These are phyloP conservation scores for Drosophila anomelani DNA, from an alignment of 2,888 invertebrate genomes.

Conservation along the genomic window DNA sequence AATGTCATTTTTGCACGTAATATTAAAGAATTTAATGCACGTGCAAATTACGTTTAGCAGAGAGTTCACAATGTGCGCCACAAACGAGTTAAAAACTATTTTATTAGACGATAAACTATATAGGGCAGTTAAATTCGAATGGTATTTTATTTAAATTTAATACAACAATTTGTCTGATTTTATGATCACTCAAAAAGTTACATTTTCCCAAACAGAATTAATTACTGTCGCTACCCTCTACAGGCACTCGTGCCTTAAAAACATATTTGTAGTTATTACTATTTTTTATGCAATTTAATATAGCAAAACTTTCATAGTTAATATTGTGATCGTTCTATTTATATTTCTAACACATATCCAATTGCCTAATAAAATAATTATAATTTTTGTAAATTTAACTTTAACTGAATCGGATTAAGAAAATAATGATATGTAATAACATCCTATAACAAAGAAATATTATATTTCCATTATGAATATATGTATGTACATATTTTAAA, in stretches of 20 bases:
- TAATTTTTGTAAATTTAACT: neutral
- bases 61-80: neutral
- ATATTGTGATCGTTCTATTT: too few relatives aligned
- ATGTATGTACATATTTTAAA: neutral
- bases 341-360: neutral
- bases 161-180: neutral
- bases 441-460: too few relatives aligned
- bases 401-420: neutral
- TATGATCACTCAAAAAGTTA: too few relatives aligned
- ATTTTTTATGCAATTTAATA: too few relatives aligned
- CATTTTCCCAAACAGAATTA: too few relatives aligned
- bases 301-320: too few relatives aligned
- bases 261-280: too few relatives aligned
- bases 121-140: neutral
- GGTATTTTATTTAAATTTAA: neutral
- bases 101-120: neutral
- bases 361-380: neutral
- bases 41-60: neutral
- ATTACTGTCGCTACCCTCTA: too few relatives aligned
- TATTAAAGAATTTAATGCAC: conserved; percentile 3
- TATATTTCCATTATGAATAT: rapidly evolving
- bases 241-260: too few relatives aligned
- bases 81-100: neutral
- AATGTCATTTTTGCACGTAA: conserved; percentile 12
- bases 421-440: neutral